Base-by-base conservation (phyloP, 37 sponge, comb jelly and placozoan species). In the Diacarnus erythraeanus region DNA sequence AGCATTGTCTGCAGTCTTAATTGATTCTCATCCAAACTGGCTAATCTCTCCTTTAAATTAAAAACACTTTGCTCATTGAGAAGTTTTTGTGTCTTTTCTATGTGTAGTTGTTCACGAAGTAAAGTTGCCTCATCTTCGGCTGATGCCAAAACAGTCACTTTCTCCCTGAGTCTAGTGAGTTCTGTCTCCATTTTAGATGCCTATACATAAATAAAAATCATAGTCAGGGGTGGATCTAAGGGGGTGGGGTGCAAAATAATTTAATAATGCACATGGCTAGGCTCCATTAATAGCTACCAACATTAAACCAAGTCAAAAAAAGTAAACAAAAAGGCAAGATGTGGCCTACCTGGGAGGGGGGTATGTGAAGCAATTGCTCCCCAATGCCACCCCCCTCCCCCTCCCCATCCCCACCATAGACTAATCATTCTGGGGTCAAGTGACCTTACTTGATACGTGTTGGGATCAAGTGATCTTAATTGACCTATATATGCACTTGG, bases 1-100 rank as follows among this genome's bases (percentile, higher is more conserved):
- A 57, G 44, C 63, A 43, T 63, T 30, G 36, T 47, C 63, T 73
- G 70, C 56, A 56, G 38, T 36, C 34, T 58, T 9, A 0, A 43
- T 58, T 56, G 40, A 31, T 30, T 37, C 40, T 59, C 77, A 17
- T 76, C 77, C 39, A 59, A 39, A 20, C 61, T 36, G 21, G 31
- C 21, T 8, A 76, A n/a, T 41, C 36, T 58, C 37, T 22, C 42
- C 77, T 76, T 26, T 10, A 76, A 59, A 2, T 58, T 63, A 9
- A 8, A 2, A 1, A 56, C 36, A 1, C 35, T 15, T 36, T 36
- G 36, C 40, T 58, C 64, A 21, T 61, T 34, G 21, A 76, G 61
- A 12, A 61, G 40, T 26, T 36, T 38, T 39, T 76, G 23, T 1
- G 12, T 59, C 21, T 36, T 25, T 23, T 18, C 63, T 41, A 60